These are phyloP conservation scores for Melipona quadrifasciata DNA, from an alignment of 1,140 invertebrate species.

Conservation along the genomic window DNA sequence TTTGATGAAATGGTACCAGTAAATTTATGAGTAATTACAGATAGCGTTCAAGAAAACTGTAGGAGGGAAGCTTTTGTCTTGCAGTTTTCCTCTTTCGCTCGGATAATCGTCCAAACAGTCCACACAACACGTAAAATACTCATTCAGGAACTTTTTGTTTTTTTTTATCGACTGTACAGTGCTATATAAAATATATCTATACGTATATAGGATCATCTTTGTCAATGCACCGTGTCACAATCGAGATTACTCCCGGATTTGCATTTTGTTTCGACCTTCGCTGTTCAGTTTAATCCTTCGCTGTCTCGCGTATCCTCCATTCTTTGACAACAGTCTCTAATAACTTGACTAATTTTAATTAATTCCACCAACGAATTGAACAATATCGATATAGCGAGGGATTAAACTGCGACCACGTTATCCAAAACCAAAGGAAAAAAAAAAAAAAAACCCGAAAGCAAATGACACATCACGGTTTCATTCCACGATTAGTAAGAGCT, in stretches of 20 bases:
- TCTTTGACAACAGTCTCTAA: not conserved
- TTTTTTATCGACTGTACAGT: slow-evolving; percentile 42
- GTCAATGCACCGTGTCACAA: slow-evolving; percentile 31
- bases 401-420: not conserved
- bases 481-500: slow-evolving; percentile 37
- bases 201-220: slow-evolving; percentile 27
- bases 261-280: slow-evolving; percentile 1
- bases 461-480: slow-evolving; percentile 33
- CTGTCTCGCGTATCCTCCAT: not conserved
- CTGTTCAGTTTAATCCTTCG: slow-evolving; percentile 7
- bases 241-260: slow-evolving; percentile 16
- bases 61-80: not conserved
- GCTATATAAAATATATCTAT: slow-evolving; percentile 39
- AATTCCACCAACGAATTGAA: not conserved
- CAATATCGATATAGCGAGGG: not conserved
- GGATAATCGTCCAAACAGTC: not conserved
- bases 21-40: too few species aligned
- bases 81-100: not conserved
- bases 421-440: not conserved
- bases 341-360: not conserved
- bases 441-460: not conserved
- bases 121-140: slow-evolving; percentile 24
- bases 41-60: not conserved
- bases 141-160: slow-evolving; percentile 18
- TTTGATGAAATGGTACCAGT: too few species aligned